These are phyloP conservation scores for Eonycteris spelaea DNA, from an alignment of 2,113 vertebrate genomes.

Conservation along the genomic window DNA sequence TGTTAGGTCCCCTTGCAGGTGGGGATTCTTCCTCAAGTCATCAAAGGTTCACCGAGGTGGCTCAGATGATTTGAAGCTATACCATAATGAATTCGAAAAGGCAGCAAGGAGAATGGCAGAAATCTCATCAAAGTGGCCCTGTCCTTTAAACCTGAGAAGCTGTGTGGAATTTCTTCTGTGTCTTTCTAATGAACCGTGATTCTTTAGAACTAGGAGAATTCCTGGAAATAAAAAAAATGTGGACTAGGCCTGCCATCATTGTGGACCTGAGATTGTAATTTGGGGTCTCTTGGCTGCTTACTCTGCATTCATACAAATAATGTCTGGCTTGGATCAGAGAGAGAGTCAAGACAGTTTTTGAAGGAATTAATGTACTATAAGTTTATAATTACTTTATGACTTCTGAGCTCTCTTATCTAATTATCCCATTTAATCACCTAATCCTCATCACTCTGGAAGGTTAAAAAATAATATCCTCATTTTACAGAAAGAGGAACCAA, in stretches of 20 bases:
- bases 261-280: not conserved
- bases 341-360: not conserved
- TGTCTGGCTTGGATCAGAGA: not conserved
- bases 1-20: rapidly evolving
- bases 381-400: not conserved
- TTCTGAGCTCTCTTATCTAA: not conserved
- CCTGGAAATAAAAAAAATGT: not conserved
- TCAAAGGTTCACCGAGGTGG: not conserved
- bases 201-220: not conserved
- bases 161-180: not conserved
- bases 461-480: not conserved
- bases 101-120: too few species aligned
- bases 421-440: not conserved
- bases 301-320: not conserved
- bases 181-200: not conserved
- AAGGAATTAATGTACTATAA: not conserved
- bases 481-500: not conserved
- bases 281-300: not conserved
- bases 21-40: not conserved
- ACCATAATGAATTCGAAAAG: not conserved
- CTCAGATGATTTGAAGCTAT: not conserved
- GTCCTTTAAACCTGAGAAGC: not conserved
- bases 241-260: too few species aligned
- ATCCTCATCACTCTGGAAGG: not conserved
- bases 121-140: not conserved